Evolutionary conservation across 2,797 vertebrate species (phyloP), one percentile per base, ranked within the genome.

Genomic region (Tokudaia muenninki): DNA sequence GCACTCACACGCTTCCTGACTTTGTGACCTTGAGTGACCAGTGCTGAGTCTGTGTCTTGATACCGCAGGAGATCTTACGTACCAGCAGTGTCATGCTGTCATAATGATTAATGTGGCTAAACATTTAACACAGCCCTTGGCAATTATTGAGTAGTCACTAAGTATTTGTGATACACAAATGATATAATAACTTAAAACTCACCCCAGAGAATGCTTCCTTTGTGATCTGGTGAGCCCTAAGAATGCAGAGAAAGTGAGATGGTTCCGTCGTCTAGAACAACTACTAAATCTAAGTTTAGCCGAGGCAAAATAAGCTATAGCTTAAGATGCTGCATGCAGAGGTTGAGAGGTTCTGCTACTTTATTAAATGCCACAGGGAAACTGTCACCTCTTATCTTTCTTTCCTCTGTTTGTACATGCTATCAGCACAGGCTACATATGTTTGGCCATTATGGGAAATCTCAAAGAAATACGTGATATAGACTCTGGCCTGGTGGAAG

Each of bases 1-100:
- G 37, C 16, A 16, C 24, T 67, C 87, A 4, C 24, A 26, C 84
- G 7, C 81, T 82, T 88, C 91, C 72, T 63, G 52, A 37, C 80
- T 93, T 72, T n/a, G 52, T 67, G 87, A 79, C 87, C 34, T 92
- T 72, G 65, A 90, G 50, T 92, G 41, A 90, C 74, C 83, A 84
- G 37, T 31, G 78, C 67, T 8, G 9, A 74, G 52, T 50, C 59
- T 37, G 21, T 87, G 93, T 78, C 61, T 96, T 57, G n/a, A 63
- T 92, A 29, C 26, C 3, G 0, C 24, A 63, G 52, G 44, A 17
- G 80, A 44, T 34, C 29, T 7, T 29, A 31, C 10, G 21, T 70
- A 26, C 84, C 52, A 24, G n/a, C 3, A 6, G 67, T 14, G 11
- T 84, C 6, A 1, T 13, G 13, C 31, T 80, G 44, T 44, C 44